These are phyloP conservation scores for Dryadula phaetusa DNA, from an alignment of 2,888 invertebrate species.

Conservation along the genomic window DNA sequence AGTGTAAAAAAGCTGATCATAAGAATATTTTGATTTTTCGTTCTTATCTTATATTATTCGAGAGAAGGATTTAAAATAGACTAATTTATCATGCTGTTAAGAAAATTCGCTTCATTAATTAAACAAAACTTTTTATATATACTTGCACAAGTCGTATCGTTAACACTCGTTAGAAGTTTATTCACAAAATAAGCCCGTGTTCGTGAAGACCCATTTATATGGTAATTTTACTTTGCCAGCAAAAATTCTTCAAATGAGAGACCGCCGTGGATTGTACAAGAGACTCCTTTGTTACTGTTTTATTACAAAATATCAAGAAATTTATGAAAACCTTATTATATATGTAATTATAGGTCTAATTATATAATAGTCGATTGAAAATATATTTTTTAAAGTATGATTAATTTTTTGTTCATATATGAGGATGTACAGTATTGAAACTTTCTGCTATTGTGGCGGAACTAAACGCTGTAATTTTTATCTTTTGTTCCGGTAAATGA, in stretches of 20 bases:
- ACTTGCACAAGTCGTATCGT: conserved; percentile 4
- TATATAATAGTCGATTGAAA: too few relatives aligned
- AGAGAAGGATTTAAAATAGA: neutral
- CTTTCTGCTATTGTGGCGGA: too few relatives aligned
- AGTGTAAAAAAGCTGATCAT: too few relatives aligned
- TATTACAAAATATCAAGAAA: conserved; percentile 22
- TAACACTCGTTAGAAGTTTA: conserved; percentile 21
- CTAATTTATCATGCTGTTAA: neutral
- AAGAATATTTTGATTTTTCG: too few relatives aligned
- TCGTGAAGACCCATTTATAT: conserved; percentile 48
- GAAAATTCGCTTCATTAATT: neutral
- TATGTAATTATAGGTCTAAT: neutral
- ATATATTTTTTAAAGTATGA: too few relatives aligned
- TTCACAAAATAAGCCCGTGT: conserved; percentile 29
- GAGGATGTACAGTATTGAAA: too few relatives aligned
- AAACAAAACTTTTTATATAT: conserved; percentile 3
- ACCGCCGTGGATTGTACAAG: conserved; percentile 27
- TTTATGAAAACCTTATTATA: neutral
- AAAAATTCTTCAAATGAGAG: conserved; percentile 31
- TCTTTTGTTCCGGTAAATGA: too few relatives aligned
- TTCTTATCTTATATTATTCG: neutral
- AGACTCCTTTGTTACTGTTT: conserved; percentile 33
- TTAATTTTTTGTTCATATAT: too few relatives aligned
- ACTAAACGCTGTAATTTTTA: too few relatives aligned
- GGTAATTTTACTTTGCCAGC: conserved; percentile 49